These are phyloP conservation scores for Nothoprocta pentlandii DNA, from an alignment of 2,113 vertebrate genomes.

Conservation along the genomic window DNA sequence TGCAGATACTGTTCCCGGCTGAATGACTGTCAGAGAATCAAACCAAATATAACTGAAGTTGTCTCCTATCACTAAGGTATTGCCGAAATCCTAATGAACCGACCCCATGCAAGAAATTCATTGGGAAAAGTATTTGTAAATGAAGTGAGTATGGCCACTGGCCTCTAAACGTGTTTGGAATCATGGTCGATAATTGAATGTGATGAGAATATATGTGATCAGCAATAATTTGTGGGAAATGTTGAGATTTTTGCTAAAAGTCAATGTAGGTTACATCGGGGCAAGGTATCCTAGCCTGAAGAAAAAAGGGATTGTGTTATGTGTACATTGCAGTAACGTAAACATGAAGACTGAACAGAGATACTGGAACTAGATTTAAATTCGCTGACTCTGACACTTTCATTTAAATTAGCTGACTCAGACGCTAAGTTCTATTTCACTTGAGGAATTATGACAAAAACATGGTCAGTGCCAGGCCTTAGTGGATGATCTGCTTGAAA, in stretches of 20 bases:
- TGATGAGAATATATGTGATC: not conserved
- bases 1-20: slow-evolving; percentile 24
- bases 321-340: not conserved
- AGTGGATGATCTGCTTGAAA: not conserved
- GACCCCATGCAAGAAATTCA: slow-evolving; percentile 87
- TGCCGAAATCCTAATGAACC: slow-evolving; percentile 90
- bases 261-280: not conserved
- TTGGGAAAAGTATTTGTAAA: slow-evolving; percentile 90
- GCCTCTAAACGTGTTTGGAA: not conserved
- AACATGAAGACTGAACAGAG: not conserved
- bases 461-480: not conserved
- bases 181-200: not conserved
- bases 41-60: slow-evolving; percentile 61
- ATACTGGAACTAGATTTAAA: not conserved
- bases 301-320: rapidly evolving
- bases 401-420: not conserved
- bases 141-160: slow-evolving; percentile 83
- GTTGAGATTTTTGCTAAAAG: not conserved
- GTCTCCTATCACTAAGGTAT: slow-evolving; percentile 77
- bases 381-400: not conserved
- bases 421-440: not conserved
- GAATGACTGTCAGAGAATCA: slow-evolving; percentile 48
- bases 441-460: not conserved
- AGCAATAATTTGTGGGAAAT: not conserved
- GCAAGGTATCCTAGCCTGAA: not conserved